Evolutionary conservation across 2,888 invertebrate genomes (phyloP), one percentile per base, ranked within the genome.

Genomic region (Dysmachus trigonus): DNA sequence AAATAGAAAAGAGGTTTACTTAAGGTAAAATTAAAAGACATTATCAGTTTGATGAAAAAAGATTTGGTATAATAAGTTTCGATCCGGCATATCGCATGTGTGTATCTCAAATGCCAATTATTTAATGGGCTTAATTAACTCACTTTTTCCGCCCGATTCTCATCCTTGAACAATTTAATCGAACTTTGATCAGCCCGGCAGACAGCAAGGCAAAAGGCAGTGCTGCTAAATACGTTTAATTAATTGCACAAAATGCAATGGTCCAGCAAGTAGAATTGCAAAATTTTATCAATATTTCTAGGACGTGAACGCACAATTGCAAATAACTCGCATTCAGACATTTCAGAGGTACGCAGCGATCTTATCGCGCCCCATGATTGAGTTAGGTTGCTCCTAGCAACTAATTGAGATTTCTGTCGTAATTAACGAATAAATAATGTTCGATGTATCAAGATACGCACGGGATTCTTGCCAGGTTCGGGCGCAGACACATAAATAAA

Each of bases 391-490:
- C 77, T 85, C 47, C 77, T 71, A 72, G 83, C 31, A 74, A 72
- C 79, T 86, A 86, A 86, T 86, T 86, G 86, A 86, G 86, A 86
- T 86, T 86, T 86, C 77, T 84, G 84, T 86, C 71, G 86, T 86
- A 86, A 86, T 86, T 86, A 86, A 86, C 86, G 84, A 85, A 85
- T 86, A 79, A 86, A 84, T 82, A 86, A 86, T 86, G 84, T 86
- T 84, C 83, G 83, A 83, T 83, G 41, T 83, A 83, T 83, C 83
- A 72, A 83, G 83, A 83, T 83, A 83, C 72, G 72, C 83, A 71
- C 72, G 72, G 72, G n/a, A n/a, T 38, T 83, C 71, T 83, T 41
- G 72, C 41, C 38, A 41, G 35, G 8, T n/a, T 8, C 72, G 27
- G 38, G 27, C 72, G 35, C 72, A 72, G 41, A 72, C 41, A 71